Conservation (phyloP, 2,113 vertebrate genomes). For the Meriones unguiculatus region DNA sequence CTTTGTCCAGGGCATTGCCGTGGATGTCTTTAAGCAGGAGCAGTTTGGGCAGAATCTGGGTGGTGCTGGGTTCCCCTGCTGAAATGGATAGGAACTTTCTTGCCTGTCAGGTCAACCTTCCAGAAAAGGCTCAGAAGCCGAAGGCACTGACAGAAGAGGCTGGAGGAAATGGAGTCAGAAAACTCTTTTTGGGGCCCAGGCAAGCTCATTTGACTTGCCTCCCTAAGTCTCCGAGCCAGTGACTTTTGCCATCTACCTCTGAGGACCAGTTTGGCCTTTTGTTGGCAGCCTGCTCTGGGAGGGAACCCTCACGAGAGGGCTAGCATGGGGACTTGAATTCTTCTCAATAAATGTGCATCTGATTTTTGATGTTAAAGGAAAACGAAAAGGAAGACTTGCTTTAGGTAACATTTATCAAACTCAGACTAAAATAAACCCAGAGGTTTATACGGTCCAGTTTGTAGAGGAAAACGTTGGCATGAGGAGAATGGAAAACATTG, state of each 20-base stretch:
- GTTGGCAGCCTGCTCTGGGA: background rate
- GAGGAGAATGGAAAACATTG: slow-evolving; percentile 69
- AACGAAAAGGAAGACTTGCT: slow-evolving; percentile 61
- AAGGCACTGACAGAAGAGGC: background rate
- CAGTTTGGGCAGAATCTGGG: background rate
- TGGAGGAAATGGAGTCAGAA: background rate
- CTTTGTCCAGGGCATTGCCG: background rate
- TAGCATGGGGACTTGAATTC: slow-evolving; percentile 19
- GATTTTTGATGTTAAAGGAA: slow-evolving; percentile 61
- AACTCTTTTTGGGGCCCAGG: background rate
- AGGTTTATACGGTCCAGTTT: slow-evolving; percentile 65
- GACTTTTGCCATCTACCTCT: background rate
- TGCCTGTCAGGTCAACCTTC: background rate
- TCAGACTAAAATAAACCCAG: slow-evolving; percentile 73
- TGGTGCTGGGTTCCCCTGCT: too few relatives aligned
- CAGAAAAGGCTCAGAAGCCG: background rate
- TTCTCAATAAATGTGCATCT: slow-evolving; percentile 55
- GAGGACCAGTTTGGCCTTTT: slow-evolving; percentile 30
- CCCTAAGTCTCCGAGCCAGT: background rate
- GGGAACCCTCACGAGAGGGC: background rate
- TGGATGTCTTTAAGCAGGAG: background rate
- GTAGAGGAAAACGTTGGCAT: slow-evolving; percentile 70
- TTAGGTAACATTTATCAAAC: slow-evolving; percentile 75
- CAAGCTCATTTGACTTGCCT: background rate
- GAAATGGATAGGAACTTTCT: background rate